Evolutionary conservation across 2,888 invertebrate species (phyloP), one percentile per base, ranked within the genome.

Genomic region (Sthenelais limicola): DNA sequence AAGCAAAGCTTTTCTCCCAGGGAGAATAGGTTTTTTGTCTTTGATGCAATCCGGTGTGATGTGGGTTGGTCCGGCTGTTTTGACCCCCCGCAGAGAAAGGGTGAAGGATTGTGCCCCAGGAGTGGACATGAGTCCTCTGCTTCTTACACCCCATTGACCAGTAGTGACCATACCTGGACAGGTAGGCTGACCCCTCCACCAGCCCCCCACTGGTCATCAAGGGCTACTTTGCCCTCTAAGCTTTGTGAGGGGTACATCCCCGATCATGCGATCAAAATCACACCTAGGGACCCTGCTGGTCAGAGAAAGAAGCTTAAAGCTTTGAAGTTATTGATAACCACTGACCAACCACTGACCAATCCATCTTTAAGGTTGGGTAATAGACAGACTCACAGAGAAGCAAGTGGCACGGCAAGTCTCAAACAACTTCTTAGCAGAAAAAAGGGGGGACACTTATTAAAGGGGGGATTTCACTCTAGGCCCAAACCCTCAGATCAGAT

Each of bases 241-340:
- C n/a, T n/a, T n/a, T n/a, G n/a, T n/a, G n/a, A n/a, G 56, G 9
- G 32, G 21, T 3, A 18, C 56, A 56, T 56, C 33, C 56, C 56
- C 30, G 56, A 56, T 56, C 56, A 56, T 56, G 56, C 56, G 56
- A 56, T 56, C 56, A 56, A 15, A 33, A 33, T 24, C 56, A n/a
- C 56, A 33, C 52, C 15, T 30, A 52, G 18, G 18, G 32, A 21
- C 12, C 56, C 56, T 15, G 56, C 56, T 56, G 56, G 56, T 32
- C 12, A 21, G n/a, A 32, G 56, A 56, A 56, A 56, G 56, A 30
- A 56, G 56, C 56, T 28, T 15, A 2, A 21, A 33, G 18, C 56
- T 56, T 56, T 56, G 56, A 56, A 32, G 56, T 33, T 21, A 30
- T 56, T 56, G 3, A 56, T n/a, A n/a, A n/a, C 28, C 49, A 24